Conservation (phyloP, 37 sponge, comb jelly and placozoan genomes). For the Cliona cf. orientalis region DNA sequence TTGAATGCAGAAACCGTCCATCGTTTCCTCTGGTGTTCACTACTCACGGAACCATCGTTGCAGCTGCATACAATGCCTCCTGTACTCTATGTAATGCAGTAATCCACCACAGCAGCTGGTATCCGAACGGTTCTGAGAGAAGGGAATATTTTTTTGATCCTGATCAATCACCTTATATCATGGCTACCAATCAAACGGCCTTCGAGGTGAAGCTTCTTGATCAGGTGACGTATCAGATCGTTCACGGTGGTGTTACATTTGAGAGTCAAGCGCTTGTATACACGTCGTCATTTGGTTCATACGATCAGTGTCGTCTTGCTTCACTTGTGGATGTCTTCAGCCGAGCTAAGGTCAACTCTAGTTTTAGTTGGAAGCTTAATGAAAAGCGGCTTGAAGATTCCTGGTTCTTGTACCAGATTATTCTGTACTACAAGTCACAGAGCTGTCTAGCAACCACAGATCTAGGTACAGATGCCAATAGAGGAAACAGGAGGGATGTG, state of each 20-base stretch:
- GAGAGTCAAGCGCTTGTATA: constrained; percentile 12
- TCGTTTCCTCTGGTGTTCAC: not conserved
- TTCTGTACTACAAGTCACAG: not conserved
- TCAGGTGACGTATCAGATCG: not conserved
- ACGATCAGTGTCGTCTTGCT: not conserved
- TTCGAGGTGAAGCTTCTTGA: not conserved
- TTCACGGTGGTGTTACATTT: not conserved
- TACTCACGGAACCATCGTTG: not conserved
- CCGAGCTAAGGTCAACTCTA: not conserved
- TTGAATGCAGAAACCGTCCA: not conserved
- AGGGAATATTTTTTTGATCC: not conserved
- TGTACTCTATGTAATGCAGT: not conserved
- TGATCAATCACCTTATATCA: not conserved
- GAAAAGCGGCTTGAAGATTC: not conserved
- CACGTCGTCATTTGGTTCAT: not conserved
- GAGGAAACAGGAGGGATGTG: not conserved
- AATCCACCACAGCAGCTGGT: not conserved
- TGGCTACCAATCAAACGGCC: not conserved
- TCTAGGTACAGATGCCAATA: not conserved
- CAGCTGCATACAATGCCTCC: not conserved
- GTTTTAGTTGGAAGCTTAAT: not conserved
- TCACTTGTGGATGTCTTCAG: not conserved
- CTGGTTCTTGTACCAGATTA: not conserved
- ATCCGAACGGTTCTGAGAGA: not conserved
- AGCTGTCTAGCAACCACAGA: not conserved